Conservation (phyloP, 2,888 invertebrate species). For the Cheiracanthium punctorium region DNA sequence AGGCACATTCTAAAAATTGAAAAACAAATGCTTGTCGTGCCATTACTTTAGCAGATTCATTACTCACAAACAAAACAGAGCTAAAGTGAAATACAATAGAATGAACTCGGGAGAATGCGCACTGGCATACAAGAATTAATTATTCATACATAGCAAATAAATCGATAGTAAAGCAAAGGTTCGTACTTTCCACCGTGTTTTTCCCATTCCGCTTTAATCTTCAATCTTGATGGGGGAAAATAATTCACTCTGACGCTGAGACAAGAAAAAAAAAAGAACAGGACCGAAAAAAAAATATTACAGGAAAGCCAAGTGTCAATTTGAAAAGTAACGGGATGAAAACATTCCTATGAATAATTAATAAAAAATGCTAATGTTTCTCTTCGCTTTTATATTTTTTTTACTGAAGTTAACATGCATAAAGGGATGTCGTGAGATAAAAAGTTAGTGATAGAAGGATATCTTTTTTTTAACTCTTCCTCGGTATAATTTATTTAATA, state of each 20-base stretch:
- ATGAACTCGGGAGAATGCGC: slow-evolving; percentile 4
- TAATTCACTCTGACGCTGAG: neutral
- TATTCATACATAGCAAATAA: slow-evolving; percentile 32
- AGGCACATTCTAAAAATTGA: slow-evolving; percentile 2
- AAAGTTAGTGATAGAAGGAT: neutral
- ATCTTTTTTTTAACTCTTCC: neutral
- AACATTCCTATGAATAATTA: slow-evolving; percentile 61
- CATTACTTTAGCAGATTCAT: slow-evolving; percentile 1
- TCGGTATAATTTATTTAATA: slow-evolving; percentile 8
- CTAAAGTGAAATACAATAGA: neutral
- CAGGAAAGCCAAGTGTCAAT: slow-evolving; percentile 53
- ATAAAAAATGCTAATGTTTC: slow-evolving; percentile 58
- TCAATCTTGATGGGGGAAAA: slow-evolving; percentile 4
- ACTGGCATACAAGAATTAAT: slow-evolving; percentile 22
- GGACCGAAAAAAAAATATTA: neutral
- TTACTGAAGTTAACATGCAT: neutral
- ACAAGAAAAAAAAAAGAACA: neutral
- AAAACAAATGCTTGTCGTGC: neutral
- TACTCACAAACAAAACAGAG: neutral
- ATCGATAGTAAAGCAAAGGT: slow-evolving; percentile 16
- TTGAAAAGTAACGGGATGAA: slow-evolving; percentile 59
- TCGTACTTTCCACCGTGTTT: slow-evolving; percentile 5
- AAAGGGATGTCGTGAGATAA: neutral
- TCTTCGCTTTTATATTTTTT: slow-evolving; percentile 18
- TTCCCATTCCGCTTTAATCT: slow-evolving; percentile 15